Base-by-base conservation (phyloP, 2,888 invertebrate species). In the Epirrhoe alternata region DNA sequence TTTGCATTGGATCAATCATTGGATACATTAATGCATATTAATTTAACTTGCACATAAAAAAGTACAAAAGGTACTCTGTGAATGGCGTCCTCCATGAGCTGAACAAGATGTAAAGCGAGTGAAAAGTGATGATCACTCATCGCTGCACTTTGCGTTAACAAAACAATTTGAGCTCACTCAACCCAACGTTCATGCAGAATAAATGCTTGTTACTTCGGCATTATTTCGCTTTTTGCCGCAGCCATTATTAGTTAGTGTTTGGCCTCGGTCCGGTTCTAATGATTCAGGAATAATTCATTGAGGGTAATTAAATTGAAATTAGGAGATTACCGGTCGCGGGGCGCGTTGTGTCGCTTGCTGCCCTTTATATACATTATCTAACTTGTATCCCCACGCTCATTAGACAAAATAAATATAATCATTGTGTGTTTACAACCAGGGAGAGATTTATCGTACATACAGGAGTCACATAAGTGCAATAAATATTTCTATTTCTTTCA, bases 241-340 rank as follows among this genome's bases (percentile, higher is more conserved):
- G 31, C 47, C 31, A 47, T 45, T 56, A 45, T 56, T 56, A 5
- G 14, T 30, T 45, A 56, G 2, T 56, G 31, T 56, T 31, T 30
- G 56, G 30, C n/a, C 47, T 31, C 56, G 56, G 38, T 56, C 31
- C 30, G 45, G 45, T 10, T 56, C 42, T 42, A 24, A 55, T 42
- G 49, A 17, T 50, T 50, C 17, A 55, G 45, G 24, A 24, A 55
- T 55, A 30, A 55, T 55, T 55, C 42, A 55, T 55, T 14, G n/a
- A 4, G n/a, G 42, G 55, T 55, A 45, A 45, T 55, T 55, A 55
- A 55, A 56, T 56, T 47, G 56, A 47, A 47, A 56, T 47, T 56
- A 56, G 16, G 56, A 56, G 24, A 47, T 30, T 30, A 30, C 30
- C 2, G 17, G 16, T 54, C 6, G 7, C 7, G 12, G 12, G 38